A percentile compares a stretch with the other conserved stretches of the same genome.
Evolutionary conservation across 2,888 invertebrate species (phyloP).

Genomic region (Rapana venosa): DNA sequence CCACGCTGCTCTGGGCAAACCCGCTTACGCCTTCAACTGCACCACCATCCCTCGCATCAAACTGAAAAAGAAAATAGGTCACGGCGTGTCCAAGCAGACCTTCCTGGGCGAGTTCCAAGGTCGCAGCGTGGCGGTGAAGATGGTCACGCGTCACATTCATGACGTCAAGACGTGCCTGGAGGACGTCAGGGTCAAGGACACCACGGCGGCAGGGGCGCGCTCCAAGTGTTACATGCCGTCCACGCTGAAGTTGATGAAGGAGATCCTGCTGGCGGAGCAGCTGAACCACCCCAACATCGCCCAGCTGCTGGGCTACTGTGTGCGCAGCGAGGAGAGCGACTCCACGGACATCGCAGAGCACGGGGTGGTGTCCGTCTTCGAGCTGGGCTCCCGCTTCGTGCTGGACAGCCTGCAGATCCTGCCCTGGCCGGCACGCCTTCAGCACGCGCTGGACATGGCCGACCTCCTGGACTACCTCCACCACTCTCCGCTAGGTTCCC

Average conservation of each 20-base stretch:
- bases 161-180: slow-evolving; percentile 71
- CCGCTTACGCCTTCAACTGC: slow-evolving; percentile 65
- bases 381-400: slow-evolving; percentile 68
- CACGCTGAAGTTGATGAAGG: slow-evolving; percentile 76
- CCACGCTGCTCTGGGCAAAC: not conserved
- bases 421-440: slow-evolving; percentile 65
- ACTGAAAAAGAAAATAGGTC: slow-evolving; percentile 70
- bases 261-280: slow-evolving; percentile 72
- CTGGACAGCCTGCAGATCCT: slow-evolving; percentile 63
- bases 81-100: slow-evolving; percentile 75
- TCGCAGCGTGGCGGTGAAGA: slow-evolving; percentile 69
- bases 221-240: slow-evolving; percentile 68
- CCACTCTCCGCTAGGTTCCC: slow-evolving; percentile 73
- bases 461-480: slow-evolving; percentile 71
- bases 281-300: slow-evolving; percentile 71
- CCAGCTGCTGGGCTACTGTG: slow-evolving; percentile 72
- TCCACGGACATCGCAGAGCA: slow-evolving; percentile 73
- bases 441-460: slow-evolving; percentile 67
- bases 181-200: slow-evolving; percentile 46
- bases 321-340: slow-evolving; percentile 74
- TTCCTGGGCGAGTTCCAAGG: slow-evolving; percentile 68
- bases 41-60: slow-evolving; percentile 67
- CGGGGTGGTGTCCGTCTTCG: slow-evolving; percentile 72
- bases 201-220: slow-evolving; percentile 46
- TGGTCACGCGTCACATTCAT: slow-evolving; percentile 74